These are phyloP conservation scores for Calliphora vomitoria DNA, from an alignment of 2,888 invertebrate genomes.

Conservation along the genomic window DNA sequence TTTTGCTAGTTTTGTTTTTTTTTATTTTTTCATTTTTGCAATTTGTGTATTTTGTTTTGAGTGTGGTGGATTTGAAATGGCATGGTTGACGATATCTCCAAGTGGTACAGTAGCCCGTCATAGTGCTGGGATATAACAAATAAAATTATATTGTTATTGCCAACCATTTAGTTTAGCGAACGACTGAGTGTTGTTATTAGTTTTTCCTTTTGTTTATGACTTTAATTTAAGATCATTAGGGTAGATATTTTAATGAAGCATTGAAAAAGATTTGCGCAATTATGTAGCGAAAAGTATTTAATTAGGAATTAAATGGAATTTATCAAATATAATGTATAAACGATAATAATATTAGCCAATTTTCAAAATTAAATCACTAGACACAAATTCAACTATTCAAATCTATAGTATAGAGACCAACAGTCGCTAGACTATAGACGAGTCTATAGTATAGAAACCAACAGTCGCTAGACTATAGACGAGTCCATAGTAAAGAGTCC, in stretches of 20 bases:
- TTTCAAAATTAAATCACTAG: no score
- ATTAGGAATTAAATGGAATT: neutral
- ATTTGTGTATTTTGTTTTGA: conserved; percentile 12
- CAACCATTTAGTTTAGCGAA: conserved; percentile 37
- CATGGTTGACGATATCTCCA: conserved; percentile 63
- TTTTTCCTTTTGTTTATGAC: conserved; percentile 12
- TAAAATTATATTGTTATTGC: conserved; percentile 58
- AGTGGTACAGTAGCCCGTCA: conserved; percentile 53
- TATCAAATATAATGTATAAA: no score
- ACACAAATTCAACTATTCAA: no score
- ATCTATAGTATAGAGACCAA: no score
- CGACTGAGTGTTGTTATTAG: neutral
- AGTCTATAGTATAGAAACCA: no score
- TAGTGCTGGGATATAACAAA: conserved; percentile 21
- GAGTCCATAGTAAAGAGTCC: no score
- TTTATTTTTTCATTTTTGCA: conserved; percentile 47
- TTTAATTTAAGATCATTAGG: conserved; percentile 25
- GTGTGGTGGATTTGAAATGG: conserved; percentile 56
- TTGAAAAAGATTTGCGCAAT: neutral
- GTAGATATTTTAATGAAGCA: conserved; percentile 23
- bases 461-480: no score
- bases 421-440: no score
- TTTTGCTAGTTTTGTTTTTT: neutral
- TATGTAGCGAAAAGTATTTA: neutral
- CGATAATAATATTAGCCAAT: no score